These are phyloP conservation scores for Oenanthe melanoleuca DNA, from an alignment of 2,113 vertebrate genomes.

Conservation along the genomic window DNA sequence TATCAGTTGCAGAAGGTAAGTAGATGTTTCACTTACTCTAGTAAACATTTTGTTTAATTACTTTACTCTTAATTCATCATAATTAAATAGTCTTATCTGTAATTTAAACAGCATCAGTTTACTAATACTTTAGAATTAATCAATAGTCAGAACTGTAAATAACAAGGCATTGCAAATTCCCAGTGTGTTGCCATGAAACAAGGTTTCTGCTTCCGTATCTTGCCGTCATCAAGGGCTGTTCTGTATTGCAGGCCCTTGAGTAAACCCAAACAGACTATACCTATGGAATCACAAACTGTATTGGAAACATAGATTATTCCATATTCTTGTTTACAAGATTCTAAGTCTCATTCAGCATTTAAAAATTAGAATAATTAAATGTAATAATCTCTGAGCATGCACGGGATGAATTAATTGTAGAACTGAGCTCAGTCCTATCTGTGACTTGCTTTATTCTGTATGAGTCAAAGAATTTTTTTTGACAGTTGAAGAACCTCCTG, in stretches of 20 bases:
- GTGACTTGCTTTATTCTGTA: not conserved
- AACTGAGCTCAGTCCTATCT: not conserved
- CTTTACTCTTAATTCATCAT: not conserved
- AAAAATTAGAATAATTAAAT: not conserved
- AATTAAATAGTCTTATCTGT: not conserved
- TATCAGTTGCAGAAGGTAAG: constrained; percentile 28
- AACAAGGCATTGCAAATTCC: not conserved
- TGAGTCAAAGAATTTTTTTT: not conserved
- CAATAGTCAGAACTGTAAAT: not conserved
- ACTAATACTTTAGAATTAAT: not conserved
- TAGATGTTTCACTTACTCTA: not conserved
- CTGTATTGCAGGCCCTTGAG: not conserved
- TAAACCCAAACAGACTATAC: not conserved
- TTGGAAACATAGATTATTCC: not conserved
- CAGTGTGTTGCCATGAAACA: not conserved
- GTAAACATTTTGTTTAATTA: not conserved
- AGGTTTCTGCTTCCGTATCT: not conserved
- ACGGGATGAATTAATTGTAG: not conserved
- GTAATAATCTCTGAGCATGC: not conserved
- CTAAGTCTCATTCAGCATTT: not conserved
- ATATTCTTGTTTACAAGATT: not conserved
- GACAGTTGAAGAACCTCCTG: not conserved
- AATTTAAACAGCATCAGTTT: not conserved
- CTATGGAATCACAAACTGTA: not conserved
- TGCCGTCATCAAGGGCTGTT: not conserved